Base-by-base conservation (phyloP, 2,797 vertebrate species). In the Pitangus sulphuratus region DNA sequence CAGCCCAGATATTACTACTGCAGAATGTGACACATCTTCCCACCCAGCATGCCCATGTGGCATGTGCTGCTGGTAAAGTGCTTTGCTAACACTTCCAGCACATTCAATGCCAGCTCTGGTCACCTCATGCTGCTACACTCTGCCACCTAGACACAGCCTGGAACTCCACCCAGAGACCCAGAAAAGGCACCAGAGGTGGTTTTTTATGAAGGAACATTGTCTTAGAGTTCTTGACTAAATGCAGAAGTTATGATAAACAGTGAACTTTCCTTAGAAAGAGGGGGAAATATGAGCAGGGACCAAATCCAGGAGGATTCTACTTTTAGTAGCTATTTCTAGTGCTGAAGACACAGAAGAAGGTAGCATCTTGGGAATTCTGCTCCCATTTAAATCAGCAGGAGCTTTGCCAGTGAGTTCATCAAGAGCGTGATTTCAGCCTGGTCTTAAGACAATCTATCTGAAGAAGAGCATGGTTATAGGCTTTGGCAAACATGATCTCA, bases 121-220 rank as follows among this genome's bases (percentile, higher is more conserved):
- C 31, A 88, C 13, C 45, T 60, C 40, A 51, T 3, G 15, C 15
- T 1, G 1, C 56, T 35, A 18, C 0, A 1, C 30, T 81, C 18
- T 58, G 65, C 30, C 80, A 74, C 37, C 51, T 17, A 78, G n/a
- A 30, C 31, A 60, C 9, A 68, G 62, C 53, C 33, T 64, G 68
- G 75, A 15, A 81, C 8, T 62, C 45, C 28, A 71, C 12, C 28
- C n/a, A 72, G 50, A 53, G 45, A 86, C 44, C 12, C 5, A 1
- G 5, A 78, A 20, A 90, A 74, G 79, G 51, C 33, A 89, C 4
- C 33, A 7, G n/a, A 53, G 4, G 35, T 60, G 16, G 0, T 31
- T 90, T 70, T 42, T 40, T 22, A 45, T 5, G 15, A 80, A 92
- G 39, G 19, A 84, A 72, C 18, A 39, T 6, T 26, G 28, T 40